A percentile compares a stretch with the other conserved stretches of the same genome.
phyloP scores from a whole-genome alignment of 2,797 vertebrate genomes.

The Morus bassanus region DNA sequence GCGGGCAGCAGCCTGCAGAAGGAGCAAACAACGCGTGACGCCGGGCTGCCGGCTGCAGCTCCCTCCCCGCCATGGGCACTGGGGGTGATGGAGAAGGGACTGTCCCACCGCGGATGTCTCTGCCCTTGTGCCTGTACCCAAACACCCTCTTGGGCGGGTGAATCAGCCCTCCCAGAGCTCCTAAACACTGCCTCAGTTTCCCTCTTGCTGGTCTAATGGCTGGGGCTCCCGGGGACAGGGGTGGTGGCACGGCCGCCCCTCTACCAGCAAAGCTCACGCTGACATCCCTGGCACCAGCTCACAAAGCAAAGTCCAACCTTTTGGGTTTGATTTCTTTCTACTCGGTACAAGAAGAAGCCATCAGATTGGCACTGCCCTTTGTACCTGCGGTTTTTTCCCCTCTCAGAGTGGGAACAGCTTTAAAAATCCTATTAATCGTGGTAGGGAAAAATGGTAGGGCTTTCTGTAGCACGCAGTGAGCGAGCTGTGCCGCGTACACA shows the following conservation, averaged over 20 bases:
- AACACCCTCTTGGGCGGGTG: background rate
- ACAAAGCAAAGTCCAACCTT: background rate
- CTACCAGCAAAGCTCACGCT: background rate
- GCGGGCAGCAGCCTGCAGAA: conserved; percentile 22
- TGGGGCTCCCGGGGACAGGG: background rate
- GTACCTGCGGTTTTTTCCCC: background rate
- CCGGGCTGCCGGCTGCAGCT: rapidly evolving
- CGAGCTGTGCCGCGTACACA: background rate
- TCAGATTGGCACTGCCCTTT: background rate
- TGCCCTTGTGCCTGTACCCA: rapidly evolving
- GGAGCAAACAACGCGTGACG: background rate
- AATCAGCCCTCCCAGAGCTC: background rate
- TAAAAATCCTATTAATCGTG: background rate
- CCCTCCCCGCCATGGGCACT: background rate
- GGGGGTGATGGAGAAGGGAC: background rate
- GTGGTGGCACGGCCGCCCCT: rapidly evolving
- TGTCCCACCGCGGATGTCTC: rapidly evolving
- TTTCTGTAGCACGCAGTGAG: background rate
- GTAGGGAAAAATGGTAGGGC: conserved; percentile 7
- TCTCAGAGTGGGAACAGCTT: background rate
- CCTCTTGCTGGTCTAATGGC: background rate
- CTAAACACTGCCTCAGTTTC: background rate
- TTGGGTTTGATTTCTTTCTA: conserved; percentile 30
- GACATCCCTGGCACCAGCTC: background rate
- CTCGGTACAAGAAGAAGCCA: background rate